Evolutionary conservation across 2,797 vertebrate genomes (phyloP), one percentile per base, ranked within the genome.

Genomic region (Galagoides demidoff): DNA sequence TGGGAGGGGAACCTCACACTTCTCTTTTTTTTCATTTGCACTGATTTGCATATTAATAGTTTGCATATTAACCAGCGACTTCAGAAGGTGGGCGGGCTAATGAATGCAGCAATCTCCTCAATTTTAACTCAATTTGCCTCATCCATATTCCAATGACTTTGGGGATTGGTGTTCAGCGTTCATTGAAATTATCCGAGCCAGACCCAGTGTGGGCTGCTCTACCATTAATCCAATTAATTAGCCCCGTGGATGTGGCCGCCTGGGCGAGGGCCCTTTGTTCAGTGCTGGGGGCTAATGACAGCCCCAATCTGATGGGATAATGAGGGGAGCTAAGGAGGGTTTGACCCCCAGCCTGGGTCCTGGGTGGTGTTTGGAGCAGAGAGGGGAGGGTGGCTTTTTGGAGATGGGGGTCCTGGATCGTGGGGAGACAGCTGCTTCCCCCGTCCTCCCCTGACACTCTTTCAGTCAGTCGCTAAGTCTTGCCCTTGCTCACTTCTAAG

Each of bases 161-260:
- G 87, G 99, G 99, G 99, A 99, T 98, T 98, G 99, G 99, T 99
- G 99, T 99, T 99, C 98, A 98, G 98, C 98, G 99, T 99, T 99
- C 99, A 98, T 98, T 99, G 99, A 99, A 99, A 99, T 98, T 98
- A 99, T 99, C 99, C 98, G 98, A 99, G 99, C 99, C 99, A 99
- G 99, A 98, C 99, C 98, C 99, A 99, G 99, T 99, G 99, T 99
- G 99, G 99, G 98, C 99, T 98, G 99, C 99, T 99, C 99, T 99
- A 99, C 99, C 99, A 99, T 99, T 99, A 99, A 99, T 99, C 99
- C 99, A 99, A 99, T 99, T 99, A 99, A 99, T 99, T 99, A 99
- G 99, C 99, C 99, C 99, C 98, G 98, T 99, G 99, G 99, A 99
- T 99, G 99, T 98, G 98, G 98, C 98, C 98, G 98, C 99, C 98